Evolutionary conservation across 2,797 vertebrate genomes (phyloP), one percentile per base, ranked within the genome.

Genomic region (Melanotaenia nigrans): DNA sequence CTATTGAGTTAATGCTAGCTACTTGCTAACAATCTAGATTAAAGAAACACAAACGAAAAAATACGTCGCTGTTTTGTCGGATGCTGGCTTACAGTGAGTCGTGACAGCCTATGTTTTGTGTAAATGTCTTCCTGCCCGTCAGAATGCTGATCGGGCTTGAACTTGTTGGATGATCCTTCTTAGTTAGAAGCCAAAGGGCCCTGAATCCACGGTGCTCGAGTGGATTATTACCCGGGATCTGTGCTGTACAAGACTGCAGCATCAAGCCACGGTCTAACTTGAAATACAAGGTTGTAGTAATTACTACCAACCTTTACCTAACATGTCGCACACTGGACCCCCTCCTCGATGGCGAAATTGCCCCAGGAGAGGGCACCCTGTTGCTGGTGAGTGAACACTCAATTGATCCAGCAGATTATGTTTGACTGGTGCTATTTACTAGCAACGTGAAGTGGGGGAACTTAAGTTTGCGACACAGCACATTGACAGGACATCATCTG

Each of bases 321-420:
- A 57, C 30, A 93, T 99, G 97, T 95, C 96, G 84, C 96, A 97
- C 85, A 95, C 92, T 90, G 97, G 95, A 89, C 95, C 97, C 75
- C 97, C 97, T 83, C 97, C 97, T 75, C 95, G 97, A 70, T 99
- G 97, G 97, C 94, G 96, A 58, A 96, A 96, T 82, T 99, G 97
- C 85, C 97, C 97, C 58, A 94, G 97, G 82, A 96, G 96, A 89
- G 97, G 97, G 78, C 97, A 98, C 77, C 96, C 96, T 65, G 95
- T 99, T 88, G 97, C 96, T 93, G 96, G 97, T 99, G 89, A 96
- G 91, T 58, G 18, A 33, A 60, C 12, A 65, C 49, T 8, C 4
- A 8, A 51, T 1, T 5, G 30, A 14, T 59, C 32, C 32, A 57
- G 3, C 5, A 47, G 4, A 5, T 47, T 56, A 5, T 60, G 67